phyloP scores from a whole-genome alignment of 2,797 vertebrate genomes.

The Platyrinchus mystaceus region DNA sequence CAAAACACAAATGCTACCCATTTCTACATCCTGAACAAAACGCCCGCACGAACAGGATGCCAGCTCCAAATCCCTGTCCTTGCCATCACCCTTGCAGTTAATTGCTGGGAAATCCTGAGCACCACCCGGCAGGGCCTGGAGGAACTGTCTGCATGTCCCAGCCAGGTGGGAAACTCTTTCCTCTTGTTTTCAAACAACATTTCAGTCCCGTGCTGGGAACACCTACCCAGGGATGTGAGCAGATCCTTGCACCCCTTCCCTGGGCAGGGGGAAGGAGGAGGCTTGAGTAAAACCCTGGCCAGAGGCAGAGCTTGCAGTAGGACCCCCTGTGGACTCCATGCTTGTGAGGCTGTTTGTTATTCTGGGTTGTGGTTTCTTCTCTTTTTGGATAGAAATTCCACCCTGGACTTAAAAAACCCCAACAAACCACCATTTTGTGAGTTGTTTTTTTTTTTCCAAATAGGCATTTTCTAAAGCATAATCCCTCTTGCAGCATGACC shows the following conservation, averaged over 20 bases:
- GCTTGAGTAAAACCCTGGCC: background rate
- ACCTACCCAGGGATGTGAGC: background rate
- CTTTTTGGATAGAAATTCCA: background rate
- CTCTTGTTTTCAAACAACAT: background rate
- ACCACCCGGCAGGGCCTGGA: background rate
- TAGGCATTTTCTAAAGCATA: background rate
- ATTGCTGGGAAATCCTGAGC: background rate
- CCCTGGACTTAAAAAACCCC: background rate
- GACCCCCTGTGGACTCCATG: background rate
- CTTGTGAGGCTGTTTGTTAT: background rate
- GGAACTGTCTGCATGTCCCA: background rate
- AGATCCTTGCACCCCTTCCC: background rate
- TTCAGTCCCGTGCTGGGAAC: background rate
- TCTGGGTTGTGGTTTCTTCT: conserved; percentile 4
- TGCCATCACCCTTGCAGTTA: background rate
- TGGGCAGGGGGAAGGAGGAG: background rate
- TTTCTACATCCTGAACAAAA: background rate
- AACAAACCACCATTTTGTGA: background rate
- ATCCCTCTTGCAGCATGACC: background rate
- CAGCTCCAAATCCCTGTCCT: background rate
- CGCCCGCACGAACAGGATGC: background rate
- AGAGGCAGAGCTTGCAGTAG: background rate
- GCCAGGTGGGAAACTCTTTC: background rate
- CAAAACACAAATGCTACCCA: background rate
- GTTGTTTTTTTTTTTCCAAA: background rate